Percentiles rank a stretch among this genome's conserved stretches.
phyloP scores from a whole-genome alignment of 2,888 invertebrate species.

The Drosophila buzzatii region DNA sequence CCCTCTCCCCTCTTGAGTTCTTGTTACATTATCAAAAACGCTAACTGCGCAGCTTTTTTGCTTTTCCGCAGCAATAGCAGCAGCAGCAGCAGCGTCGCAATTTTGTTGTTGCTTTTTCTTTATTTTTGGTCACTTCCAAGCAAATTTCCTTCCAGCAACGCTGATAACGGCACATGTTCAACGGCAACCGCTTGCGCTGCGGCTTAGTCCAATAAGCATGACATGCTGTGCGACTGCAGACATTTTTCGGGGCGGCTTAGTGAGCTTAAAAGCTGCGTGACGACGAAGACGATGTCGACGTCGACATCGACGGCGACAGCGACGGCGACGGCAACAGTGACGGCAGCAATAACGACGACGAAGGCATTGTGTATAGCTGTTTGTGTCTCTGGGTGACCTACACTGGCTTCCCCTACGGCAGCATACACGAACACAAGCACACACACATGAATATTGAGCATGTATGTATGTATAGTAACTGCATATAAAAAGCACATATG shows the following conservation, averaged over 20 bases:
- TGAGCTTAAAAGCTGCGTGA: conserved; percentile 47
- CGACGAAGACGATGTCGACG: conserved; percentile 15
- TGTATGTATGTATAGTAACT: background rate
- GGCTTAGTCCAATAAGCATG: conserved; percentile 38
- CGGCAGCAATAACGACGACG: conserved; percentile 8
- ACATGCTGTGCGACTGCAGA: conserved; percentile 37
- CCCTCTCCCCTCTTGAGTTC: conserved; percentile 10
- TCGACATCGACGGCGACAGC: conserved; percentile 13
- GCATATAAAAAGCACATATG: conserved; percentile 1
- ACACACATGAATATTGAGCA: conserved; percentile 2
- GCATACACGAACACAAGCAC: conserved; percentile 11
- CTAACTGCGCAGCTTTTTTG: conserved; percentile 68
- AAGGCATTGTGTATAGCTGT: conserved; percentile 44
- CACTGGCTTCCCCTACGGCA: conserved; percentile 59
- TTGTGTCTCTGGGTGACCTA: conserved; percentile 64
- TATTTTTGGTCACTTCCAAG: conserved; percentile 14
- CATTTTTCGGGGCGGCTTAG: conserved; percentile 20
- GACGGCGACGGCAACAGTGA: conserved; percentile 13
- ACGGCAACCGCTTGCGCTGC: conserved; percentile 18
- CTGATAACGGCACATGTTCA: conserved; percentile 48
- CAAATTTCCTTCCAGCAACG: conserved; percentile 25
- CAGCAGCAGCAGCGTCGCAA: conserved; percentile 29
- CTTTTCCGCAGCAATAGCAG: conserved; percentile 16
- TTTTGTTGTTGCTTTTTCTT: conserved; percentile 19
- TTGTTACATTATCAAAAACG: conserved; percentile 47